Evolutionary conservation across 2,113 vertebrate genomes (phyloP), one percentile per base, ranked within the genome.

Genomic region (Oncorhynchus tshawytscha): DNA sequence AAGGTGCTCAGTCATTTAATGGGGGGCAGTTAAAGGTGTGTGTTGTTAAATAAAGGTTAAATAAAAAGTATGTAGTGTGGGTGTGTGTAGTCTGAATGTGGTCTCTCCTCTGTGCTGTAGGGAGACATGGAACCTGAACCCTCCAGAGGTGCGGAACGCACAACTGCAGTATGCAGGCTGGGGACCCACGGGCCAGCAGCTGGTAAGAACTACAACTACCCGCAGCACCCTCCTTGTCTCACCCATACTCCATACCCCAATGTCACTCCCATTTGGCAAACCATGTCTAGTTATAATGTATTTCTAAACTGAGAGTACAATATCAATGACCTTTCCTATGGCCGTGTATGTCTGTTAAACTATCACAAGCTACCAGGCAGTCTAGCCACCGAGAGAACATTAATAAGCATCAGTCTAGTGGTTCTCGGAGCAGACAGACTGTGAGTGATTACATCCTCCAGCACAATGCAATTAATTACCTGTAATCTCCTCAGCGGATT

Each of bases 91-190:
- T 67, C 7, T 70, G 6, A 27, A 15, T 68, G 18, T 68, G 18
- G 57, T 16, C 49, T 45, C 22, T 45, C 22, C 31, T 81, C 39
- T 71, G 6, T 24, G 12, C 85, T 7, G 0, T 91, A 99, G 97
- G 88, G 96, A 97, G 78, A 97, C 95, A 3, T 96, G 95, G 91
- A 96, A 93, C 84, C 86, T 99, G 86, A 96, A 96, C 81, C 98
- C 98, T 67, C 97, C 98, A 0, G 98, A 99, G 90, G 98, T 98
- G 85, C 94, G 94, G 82, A 96, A 97, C 1, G 94, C 95, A 74
- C 95, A 96, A 78, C 95, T 99, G 79, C 98, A 98, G 86, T 99
- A 94, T 2, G 98, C 98, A 1, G 98, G 98, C 83, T 99, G 98
- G 98, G 97, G 98, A 22, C 96, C 97, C 0, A 94, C 93, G 80